Evolutionary conservation across 2,797 vertebrate species (phyloP), one percentile per base, ranked within the genome.

Genomic region (Cirrhinus mrigala): DNA sequence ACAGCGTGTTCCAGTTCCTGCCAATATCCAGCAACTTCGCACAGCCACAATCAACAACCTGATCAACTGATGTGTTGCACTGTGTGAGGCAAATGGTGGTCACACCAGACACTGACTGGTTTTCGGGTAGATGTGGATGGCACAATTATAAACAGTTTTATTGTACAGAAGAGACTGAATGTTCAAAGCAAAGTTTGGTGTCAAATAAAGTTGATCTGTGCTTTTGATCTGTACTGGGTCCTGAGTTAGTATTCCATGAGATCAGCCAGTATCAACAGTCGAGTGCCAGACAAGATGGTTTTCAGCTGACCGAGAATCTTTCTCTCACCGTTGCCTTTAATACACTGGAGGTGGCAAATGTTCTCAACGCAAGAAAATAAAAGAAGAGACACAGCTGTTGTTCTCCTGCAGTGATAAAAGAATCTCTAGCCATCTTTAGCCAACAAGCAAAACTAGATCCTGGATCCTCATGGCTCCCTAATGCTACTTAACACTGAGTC

Each of bases 361-460:
- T 20, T 66, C 33, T 50, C 60, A 14, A 18, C 14, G 10, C n/a
- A 64, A 82, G 20, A 79, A 16, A 9, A 48, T 27, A 37, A 81
- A 82, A 75, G 22, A 66, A 46, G 29, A 66, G 64, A 69, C 27
- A 58, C 71, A 75, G 82, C 82, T 83, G 71, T 40, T 66, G 29
- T 66, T 54, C 58, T 69, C 56, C 46, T 83, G 58, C 46, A 76
- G 71, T 66, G 60, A 83, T 50, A 37, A 62, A 48, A 62, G 15
- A 33, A 24, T 29, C 40, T 62, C 82, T 88, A 88, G 88, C 82
- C 84, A 79, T 80, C 89, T 56, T 37, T 37, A 37, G 33, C 33
- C 33, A 37, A 37, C 33, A 37, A 82, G 92, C 88, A 92, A 91
- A 94, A 92, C 87, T 86, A 69, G 92, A 91, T 92, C 90, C n/a